Evolutionary conservation across 2,113 vertebrate genomes (phyloP).

Genomic region (Chionis minor): DNA sequence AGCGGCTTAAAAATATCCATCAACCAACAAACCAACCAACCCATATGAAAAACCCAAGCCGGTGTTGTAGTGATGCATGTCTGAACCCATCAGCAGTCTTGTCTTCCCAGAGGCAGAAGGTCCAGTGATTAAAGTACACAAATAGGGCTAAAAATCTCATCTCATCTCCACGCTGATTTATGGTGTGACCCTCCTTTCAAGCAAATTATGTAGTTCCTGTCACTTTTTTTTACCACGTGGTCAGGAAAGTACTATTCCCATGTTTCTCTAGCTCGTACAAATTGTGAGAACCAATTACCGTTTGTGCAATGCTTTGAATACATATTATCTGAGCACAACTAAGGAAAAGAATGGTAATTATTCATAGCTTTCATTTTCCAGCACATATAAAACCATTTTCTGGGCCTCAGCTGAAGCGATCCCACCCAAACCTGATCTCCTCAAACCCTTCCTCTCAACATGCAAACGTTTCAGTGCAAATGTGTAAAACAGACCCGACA

Average conservation of each 20-base stretch:
- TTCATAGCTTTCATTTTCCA: background rate
- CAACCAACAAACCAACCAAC: background rate
- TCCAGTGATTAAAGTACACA: background rate
- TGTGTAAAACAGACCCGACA: background rate
- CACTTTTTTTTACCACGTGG: background rate
- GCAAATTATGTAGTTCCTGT: background rate
- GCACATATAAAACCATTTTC: constrained; percentile 20
- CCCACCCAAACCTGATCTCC: background rate
- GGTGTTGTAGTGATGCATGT: background rate
- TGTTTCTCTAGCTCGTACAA: background rate
- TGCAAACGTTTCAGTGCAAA: background rate
- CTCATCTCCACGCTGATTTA: background rate
- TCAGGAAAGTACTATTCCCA: background rate
- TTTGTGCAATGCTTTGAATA: constrained; percentile 9
- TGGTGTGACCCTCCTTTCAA: background rate
- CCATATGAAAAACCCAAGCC: background rate
- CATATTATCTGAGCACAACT: background rate
- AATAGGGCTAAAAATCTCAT: background rate
- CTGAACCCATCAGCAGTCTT: background rate
- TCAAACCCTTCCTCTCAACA: background rate
- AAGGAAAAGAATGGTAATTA: constrained; percentile 6
- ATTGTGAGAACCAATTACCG: background rate
- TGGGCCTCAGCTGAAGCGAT: background rate
- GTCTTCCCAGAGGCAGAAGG: background rate
- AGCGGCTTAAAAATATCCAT: background rate